Percentiles rank a stretch among this genome's conserved stretches.
These are phyloP conservation scores for Metopia argyrocephala DNA, from an alignment of 2,888 invertebrate species.

Conservation along the genomic window DNA sequence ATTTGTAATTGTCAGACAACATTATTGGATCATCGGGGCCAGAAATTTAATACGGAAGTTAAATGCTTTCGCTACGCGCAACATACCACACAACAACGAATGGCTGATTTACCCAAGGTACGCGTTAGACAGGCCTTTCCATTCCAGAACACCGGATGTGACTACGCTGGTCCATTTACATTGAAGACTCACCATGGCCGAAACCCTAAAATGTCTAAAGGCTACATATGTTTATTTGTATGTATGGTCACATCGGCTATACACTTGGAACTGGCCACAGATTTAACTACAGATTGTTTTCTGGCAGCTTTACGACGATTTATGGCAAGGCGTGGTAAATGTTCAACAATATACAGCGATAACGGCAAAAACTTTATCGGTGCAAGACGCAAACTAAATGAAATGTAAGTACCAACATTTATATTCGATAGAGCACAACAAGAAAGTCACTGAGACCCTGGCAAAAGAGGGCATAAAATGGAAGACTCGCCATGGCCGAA, in stretches of 20 bases:
- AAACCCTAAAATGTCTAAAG: constrained; percentile 22
- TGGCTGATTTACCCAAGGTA: constrained; percentile 42
- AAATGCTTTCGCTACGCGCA: constrained; percentile 42
- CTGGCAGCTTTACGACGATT: constrained; percentile 43
- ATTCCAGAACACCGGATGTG: constrained; percentile 36
- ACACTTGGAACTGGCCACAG: constrained; percentile 22
- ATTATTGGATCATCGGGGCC: constrained; percentile 58
- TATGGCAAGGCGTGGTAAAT: constrained; percentile 45
- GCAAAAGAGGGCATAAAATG: constrained; percentile 6
- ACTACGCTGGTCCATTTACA: constrained; percentile 38
- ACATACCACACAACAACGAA: constrained; percentile 29
- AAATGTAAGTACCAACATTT: constrained; percentile 4
- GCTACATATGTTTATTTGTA: constrained; percentile 31
- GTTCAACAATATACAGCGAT: constrained; percentile 7
- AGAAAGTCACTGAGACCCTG: constrained; percentile 5
- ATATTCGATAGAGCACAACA: constrained; percentile 16
- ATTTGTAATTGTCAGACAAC: constrained; percentile 57
- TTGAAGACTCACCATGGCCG: constrained; percentile 25
- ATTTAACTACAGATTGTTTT: too few relatives aligned
- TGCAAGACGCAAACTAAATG: not conserved
- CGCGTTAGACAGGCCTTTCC: constrained; percentile 19
- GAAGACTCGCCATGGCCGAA: too few relatives aligned
- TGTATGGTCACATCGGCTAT: constrained; percentile 46
- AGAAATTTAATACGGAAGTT: constrained; percentile 52
- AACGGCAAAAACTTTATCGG: constrained; percentile 4